Percentiles rank a stretch among this genome's conserved stretches.
These are phyloP conservation scores for Acrocephalus scirpaceus DNA, from an alignment of 2,797 vertebrate species.

Conservation along the genomic window DNA sequence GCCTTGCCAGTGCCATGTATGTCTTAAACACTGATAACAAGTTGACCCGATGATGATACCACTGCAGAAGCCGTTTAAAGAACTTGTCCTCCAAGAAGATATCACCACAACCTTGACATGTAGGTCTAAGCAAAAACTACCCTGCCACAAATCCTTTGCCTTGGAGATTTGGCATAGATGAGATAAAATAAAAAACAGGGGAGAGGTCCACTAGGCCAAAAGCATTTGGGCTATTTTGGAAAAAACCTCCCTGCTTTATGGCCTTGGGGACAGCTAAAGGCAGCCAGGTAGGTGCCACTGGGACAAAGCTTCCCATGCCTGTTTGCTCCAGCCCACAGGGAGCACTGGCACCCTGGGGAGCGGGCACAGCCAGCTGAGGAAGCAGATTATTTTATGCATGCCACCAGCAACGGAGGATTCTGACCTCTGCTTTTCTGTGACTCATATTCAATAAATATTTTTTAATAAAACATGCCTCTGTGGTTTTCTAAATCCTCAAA, in stretches of 20 bases:
- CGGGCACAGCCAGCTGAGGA: accelerated
- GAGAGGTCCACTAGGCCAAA: neutral
- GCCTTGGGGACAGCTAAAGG: neutral
- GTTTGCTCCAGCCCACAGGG: accelerated
- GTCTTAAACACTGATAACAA: accelerated
- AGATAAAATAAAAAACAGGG: neutral
- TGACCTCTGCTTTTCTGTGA: no score
- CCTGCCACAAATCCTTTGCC: neutral
- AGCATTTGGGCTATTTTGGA: neutral
- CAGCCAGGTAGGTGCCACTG: no score
- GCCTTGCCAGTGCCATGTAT: neutral
- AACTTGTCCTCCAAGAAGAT: accelerated
- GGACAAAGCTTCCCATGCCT: neutral
- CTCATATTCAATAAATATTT: no score
- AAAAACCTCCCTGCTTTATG: accelerated
- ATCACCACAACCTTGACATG: accelerated
- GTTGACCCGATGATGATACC: neutral
- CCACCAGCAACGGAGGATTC: neutral
- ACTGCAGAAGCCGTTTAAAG: neutral
- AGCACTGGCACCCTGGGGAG: accelerated
- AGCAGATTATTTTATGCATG: neutral
- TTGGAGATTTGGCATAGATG: neutral
- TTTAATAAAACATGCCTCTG: no score
- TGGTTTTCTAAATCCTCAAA: no score
- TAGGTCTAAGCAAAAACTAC: neutral